phyloP scores from a whole-genome alignment of 1,140 invertebrate genomes.

The Camponotus pennsylvanicus region DNA sequence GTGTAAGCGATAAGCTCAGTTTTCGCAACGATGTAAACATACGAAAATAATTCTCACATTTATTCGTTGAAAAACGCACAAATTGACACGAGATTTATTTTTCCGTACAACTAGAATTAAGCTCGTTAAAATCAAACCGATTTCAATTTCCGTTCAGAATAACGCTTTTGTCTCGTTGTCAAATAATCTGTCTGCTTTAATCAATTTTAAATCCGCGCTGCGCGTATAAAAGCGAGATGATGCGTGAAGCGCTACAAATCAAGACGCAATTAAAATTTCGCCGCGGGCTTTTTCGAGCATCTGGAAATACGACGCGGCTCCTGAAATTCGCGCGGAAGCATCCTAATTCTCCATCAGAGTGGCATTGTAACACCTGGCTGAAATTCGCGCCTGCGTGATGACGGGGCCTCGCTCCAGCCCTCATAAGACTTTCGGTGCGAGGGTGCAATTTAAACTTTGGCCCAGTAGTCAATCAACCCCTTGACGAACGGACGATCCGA shows the following conservation, averaged over 20 bases:
- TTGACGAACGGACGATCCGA: conserved; percentile 59
- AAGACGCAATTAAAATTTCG: conserved; percentile 35
- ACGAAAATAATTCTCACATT: conserved; percentile 19
- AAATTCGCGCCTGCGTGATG: conserved; percentile 79
- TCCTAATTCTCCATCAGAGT: conserved; percentile 58
- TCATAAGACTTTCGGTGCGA: conserved; percentile 71
- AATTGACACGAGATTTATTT: conserved; percentile 31
- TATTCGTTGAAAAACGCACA: background rate
- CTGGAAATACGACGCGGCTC: conserved; percentile 27
- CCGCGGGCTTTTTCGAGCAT: conserved; percentile 16
- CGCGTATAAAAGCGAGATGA: background rate
- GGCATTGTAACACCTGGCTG: conserved; percentile 76
- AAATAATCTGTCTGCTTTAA: background rate
- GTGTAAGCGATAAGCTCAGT: conserved; percentile 4
- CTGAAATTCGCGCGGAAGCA: conserved; percentile 22
- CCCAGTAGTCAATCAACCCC: conserved; percentile 79
- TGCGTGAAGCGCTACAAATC: conserved; percentile 16
- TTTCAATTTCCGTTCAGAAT: background rate
- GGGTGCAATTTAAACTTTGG: conserved; percentile 80
- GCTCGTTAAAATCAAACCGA: background rate
- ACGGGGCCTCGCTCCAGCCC: conserved; percentile 52
- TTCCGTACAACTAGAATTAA: background rate
- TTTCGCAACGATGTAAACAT: conserved; percentile 1
- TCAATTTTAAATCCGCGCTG: conserved; percentile 10
- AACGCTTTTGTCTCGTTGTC: background rate